phyloP scores from a whole-genome alignment of 2,888 invertebrate genomes.

The Deilephila elpenor region DNA sequence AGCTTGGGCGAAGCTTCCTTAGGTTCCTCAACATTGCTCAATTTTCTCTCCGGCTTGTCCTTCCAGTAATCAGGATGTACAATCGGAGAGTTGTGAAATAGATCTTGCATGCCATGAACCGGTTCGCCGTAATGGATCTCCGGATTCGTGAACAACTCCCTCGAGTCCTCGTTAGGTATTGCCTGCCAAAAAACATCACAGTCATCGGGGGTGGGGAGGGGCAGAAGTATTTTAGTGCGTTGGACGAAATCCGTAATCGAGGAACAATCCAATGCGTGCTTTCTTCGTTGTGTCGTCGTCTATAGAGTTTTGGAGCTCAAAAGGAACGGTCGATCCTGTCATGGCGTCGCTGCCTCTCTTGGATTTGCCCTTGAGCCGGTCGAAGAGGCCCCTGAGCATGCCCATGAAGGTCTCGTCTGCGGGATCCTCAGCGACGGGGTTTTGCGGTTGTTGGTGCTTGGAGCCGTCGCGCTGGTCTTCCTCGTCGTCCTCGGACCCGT shows the following conservation, averaged over 20 bases:
- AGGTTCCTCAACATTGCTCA: slow-evolving; percentile 40
- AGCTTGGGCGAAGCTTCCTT: slow-evolving; percentile 59
- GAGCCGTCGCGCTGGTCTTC: slow-evolving; percentile 35
- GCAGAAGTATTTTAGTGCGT: slow-evolving; percentile 64
- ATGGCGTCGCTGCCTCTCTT: slow-evolving; percentile 55
- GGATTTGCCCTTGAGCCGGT: slow-evolving; percentile 53
- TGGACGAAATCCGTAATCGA: slow-evolving; percentile 64
- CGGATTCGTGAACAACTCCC: slow-evolving; percentile 51
- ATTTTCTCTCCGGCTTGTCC: slow-evolving; percentile 52
- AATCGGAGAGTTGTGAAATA: slow-evolving; percentile 66
- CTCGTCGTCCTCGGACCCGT: slow-evolving; percentile 37
- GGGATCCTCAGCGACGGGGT: slow-evolving; percentile 41
- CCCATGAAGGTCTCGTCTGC: slow-evolving; percentile 58
- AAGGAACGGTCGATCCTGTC: slow-evolving; percentile 30
- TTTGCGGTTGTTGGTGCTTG: slow-evolving; percentile 35
- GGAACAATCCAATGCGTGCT: slow-evolving; percentile 32
- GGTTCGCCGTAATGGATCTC: slow-evolving; percentile 41
- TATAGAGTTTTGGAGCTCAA: background rate
- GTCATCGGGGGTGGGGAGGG: slow-evolving; percentile 37
- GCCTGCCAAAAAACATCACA: slow-evolving; percentile 74
- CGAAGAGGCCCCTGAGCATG: slow-evolving; percentile 64
- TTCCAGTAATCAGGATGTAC: slow-evolving; percentile 73
- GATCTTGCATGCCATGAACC: slow-evolving; percentile 50
- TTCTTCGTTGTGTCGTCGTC: slow-evolving; percentile 36
- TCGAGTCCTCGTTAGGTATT: slow-evolving; percentile 53